These are phyloP conservation scores for Lycaon pictus DNA, from an alignment of 2,113 vertebrate genomes.

Conservation along the genomic window DNA sequence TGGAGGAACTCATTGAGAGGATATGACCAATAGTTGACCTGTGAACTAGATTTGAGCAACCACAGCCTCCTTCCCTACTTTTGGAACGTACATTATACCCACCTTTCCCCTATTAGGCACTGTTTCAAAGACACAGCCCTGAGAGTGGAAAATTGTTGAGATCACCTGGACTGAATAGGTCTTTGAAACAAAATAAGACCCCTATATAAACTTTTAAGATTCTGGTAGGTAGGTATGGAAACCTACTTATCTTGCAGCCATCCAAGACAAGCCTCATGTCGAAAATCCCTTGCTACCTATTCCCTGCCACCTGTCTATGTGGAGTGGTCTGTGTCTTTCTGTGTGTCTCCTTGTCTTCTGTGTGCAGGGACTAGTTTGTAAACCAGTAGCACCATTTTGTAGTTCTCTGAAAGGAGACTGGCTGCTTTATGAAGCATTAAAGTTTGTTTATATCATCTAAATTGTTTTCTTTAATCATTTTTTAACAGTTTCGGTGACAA, in stretches of 20 bases:
- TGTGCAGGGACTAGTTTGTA: neutral
- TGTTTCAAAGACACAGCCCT: neutral
- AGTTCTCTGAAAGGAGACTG: neutral
- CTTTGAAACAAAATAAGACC: neutral
- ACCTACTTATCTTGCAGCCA: neutral
- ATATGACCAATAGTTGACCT: neutral
- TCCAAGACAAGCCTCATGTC: neutral
- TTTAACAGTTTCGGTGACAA: neutral
- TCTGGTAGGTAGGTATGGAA: neutral
- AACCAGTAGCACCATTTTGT: neutral
- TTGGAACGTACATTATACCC: neutral
- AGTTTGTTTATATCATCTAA: neutral
- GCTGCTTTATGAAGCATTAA: neutral
- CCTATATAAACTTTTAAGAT: neutral
- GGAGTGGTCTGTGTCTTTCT: neutral
- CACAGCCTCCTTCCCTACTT: neutral
- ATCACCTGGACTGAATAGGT: neutral
- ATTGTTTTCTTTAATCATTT: neutral
- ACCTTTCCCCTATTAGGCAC: neutral
- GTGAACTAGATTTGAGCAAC: neutral
- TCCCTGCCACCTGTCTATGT: neutral
- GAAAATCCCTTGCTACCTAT: neutral
- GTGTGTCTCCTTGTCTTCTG: neutral
- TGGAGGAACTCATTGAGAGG: neutral
- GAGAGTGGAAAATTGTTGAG: neutral